Evolutionary conservation across 2,888 invertebrate genomes (phyloP).

Genomic region (Minunthozetes semirufus): DNA sequence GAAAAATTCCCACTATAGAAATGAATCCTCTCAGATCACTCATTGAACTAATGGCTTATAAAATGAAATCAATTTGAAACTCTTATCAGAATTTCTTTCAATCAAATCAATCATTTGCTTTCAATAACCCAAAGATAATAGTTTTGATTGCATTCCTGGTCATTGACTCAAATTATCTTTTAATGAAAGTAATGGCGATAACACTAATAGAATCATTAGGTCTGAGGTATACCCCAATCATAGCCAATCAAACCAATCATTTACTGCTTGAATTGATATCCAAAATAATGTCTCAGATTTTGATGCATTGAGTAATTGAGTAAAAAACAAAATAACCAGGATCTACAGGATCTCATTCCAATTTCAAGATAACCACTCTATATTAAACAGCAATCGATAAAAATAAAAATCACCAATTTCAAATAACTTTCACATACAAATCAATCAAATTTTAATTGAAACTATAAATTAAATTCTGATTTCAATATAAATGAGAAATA

Average conservation of each 20-base stretch:
- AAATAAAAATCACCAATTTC: no score
- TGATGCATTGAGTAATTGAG: no score
- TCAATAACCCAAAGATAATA: neutral
- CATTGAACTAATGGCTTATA: no score
- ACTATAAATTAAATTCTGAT: no score
- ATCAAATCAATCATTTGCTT: neutral
- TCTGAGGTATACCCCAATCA: neutral
- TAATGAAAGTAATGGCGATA: neutral
- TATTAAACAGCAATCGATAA: no score
- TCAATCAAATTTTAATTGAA: neutral
- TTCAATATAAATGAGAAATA: neutral
- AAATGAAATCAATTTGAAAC: neutral
- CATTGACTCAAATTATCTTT: neutral
- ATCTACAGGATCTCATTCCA: no score
- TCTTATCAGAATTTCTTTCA: neutral
- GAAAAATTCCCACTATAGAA: no score
- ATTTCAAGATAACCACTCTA: no score
- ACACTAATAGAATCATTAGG: neutral
- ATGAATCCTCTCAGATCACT: no score
- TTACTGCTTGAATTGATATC: neutral
- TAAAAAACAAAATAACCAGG: no score
- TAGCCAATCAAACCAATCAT: neutral
- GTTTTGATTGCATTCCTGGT: neutral
- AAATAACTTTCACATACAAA: no score
- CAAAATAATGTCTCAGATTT: no score